phyloP scores from a whole-genome alignment of 2,113 vertebrate species.

The Syngnathus floridae region DNA sequence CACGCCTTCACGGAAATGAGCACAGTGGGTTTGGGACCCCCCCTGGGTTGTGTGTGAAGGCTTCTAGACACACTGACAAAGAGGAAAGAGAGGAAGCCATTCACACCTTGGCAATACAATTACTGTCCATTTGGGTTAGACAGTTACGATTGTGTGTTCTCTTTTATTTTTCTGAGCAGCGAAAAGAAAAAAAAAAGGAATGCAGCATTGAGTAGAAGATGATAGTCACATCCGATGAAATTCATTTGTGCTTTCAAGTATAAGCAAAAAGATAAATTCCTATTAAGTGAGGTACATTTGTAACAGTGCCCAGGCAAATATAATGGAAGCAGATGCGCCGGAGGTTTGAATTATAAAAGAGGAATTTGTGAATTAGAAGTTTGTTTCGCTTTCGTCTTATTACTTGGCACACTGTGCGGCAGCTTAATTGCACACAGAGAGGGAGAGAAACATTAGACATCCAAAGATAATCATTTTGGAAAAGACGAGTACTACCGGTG shows the following conservation, averaged over 20 bases:
- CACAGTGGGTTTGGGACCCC: conserved; percentile 26
- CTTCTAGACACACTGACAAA: conserved; percentile 3
- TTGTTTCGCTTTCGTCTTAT: neutral
- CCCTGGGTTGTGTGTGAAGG: conserved; percentile 18
- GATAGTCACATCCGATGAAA: neutral
- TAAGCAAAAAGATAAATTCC: neutral
- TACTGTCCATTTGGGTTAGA: too few relatives aligned
- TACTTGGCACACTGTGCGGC: neutral
- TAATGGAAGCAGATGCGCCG: neutral
- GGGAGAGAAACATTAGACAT: neutral
- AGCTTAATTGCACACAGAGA: neutral
- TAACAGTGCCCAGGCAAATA: neutral
- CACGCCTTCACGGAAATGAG: conserved; percentile 32
- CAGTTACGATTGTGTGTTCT: neutral
- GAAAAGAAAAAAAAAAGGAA: neutral
- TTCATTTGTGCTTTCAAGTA: conserved; percentile 1
- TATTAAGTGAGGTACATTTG: neutral
- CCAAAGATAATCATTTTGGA: neutral
- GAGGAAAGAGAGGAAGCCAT: conserved; percentile 10
- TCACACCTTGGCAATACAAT: conserved; percentile 21
- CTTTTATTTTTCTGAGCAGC: neutral
- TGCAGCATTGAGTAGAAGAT: neutral
- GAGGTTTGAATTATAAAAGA: neutral
- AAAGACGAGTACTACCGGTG: neutral
- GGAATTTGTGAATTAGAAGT: neutral